Base-by-base conservation (phyloP, 2,888 invertebrate genomes). In the Idaea aversata region DNA sequence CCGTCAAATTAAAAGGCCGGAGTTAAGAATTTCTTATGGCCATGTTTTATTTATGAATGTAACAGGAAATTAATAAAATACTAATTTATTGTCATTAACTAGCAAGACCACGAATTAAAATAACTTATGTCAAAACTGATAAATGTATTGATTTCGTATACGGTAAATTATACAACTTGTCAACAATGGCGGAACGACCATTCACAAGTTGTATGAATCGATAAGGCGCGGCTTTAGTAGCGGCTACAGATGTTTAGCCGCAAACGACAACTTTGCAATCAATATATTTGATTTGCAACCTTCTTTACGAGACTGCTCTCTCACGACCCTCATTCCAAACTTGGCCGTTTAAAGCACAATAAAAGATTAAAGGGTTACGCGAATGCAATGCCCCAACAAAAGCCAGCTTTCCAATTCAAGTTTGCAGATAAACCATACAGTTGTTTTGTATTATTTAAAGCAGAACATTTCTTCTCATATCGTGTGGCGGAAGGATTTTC, bases 341-440 rank as follows among this genome's bases (percentile, higher is more conserved):
- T 67, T 66, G 67, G 64, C 64, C 61, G 67, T 71, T 70, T 72
- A 62, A 67, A 61, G 63, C 65, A 72, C 70, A 70, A 70, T 72
- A 75, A 72, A 75, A 76, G 75, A 73, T 75, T 75, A 75, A 71
- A 70, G 67, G 65, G 71, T 70, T 71, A 67, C 67, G 66, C 68
- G 72, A 73, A 73, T 64, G 66, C 63, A 67, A 67, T 63, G 35
- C 36, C 59, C 64, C 70, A 70, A 79, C 78, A 79, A 78, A 76
- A 69, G 71, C 59, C 62, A 63, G 70, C 72, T 77, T 75, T 79
- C 74, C 75, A 73, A 76, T 77, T 77, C 74, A 74, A 77, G 69
- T 67, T 63, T 61, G 62, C 34, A 65, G 66, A 16, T 61, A 65
- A 62, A 71, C 34, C 59, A 3, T 47, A 2, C 61, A 65, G 70